Percentiles rank a stretch among this genome's conserved stretches.
These are phyloP conservation scores for Castor canadensis DNA, from an alignment of 2,113 vertebrate genomes.

Conservation along the genomic window DNA sequence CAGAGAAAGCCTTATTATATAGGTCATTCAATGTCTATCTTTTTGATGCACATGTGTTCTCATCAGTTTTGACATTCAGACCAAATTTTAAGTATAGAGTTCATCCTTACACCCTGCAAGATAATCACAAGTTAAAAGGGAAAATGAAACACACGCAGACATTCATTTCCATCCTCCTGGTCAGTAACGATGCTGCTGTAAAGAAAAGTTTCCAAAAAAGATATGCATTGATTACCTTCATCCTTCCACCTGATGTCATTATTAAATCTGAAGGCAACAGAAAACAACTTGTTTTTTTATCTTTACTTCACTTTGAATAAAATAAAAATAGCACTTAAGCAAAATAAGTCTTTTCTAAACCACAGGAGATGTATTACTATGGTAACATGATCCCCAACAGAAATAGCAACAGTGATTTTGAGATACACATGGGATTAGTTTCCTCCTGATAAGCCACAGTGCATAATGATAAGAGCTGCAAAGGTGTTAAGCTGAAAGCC, in stretches of 20 bases:
- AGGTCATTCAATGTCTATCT: background rate
- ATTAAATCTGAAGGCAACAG: background rate
- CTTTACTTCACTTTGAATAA: constrained; percentile 63
- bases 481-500: background rate
- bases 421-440: constrained; percentile 43
- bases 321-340: constrained; percentile 54
- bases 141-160: background rate
- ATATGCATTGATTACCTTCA: background rate
- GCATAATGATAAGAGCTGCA: background rate
- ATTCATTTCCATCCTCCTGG: background rate
- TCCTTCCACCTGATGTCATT: background rate
- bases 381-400: constrained; percentile 71
- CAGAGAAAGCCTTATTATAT: background rate
- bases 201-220: background rate
- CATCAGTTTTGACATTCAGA: background rate
- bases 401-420: constrained; percentile 66
- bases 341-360: constrained; percentile 74
- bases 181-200: background rate
- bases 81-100: background rate
- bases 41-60: background rate
- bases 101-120: rapidly evolving
- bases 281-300: constrained; percentile 35
- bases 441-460: constrained; percentile 57
- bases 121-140: background rate
- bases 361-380: constrained; percentile 71